Percentiles rank a stretch among this genome's conserved stretches.
Conservation (phyloP, 2,113 vertebrate species). For the Rallus limicola region DNA sequence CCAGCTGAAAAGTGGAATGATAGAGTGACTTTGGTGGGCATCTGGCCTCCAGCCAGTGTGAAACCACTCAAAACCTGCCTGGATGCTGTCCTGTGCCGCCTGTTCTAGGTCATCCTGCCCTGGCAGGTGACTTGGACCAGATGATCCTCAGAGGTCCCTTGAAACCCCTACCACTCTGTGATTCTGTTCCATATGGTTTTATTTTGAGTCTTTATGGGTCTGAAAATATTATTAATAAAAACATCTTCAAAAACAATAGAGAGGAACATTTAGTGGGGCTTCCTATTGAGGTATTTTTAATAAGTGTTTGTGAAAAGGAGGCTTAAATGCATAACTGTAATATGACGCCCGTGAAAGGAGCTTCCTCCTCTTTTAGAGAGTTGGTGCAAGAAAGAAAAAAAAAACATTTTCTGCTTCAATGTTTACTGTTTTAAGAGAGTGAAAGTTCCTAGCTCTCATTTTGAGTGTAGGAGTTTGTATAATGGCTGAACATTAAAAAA, state of each 20-base stretch:
- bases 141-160: too few relatives aligned
- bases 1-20: too few relatives aligned
- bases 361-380: not conserved
- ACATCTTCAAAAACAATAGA: not conserved
- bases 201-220: not conserved
- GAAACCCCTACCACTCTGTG: too few relatives aligned
- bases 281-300: not conserved
- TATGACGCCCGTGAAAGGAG: rapidly evolving
- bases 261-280: not conserved
- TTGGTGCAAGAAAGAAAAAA: not conserved
- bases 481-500: not conserved
- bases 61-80: too few relatives aligned
- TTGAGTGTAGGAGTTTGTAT: not conserved
- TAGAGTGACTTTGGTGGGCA: too few relatives aligned
- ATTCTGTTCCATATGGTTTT: not conserved
- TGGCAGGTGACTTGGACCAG: too few relatives aligned
- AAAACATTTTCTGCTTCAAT: not conserved
- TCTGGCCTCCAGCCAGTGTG: too few relatives aligned
- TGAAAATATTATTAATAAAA: not conserved
- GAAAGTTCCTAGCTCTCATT: not conserved
- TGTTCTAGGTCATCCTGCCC: too few relatives aligned
- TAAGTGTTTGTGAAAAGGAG: not conserved
- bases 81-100: too few relatives aligned
- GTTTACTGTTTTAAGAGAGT: not conserved
- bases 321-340: not conserved